Conservation (phyloP, 2,797 vertebrate species). For the Lates japonicus region DNA sequence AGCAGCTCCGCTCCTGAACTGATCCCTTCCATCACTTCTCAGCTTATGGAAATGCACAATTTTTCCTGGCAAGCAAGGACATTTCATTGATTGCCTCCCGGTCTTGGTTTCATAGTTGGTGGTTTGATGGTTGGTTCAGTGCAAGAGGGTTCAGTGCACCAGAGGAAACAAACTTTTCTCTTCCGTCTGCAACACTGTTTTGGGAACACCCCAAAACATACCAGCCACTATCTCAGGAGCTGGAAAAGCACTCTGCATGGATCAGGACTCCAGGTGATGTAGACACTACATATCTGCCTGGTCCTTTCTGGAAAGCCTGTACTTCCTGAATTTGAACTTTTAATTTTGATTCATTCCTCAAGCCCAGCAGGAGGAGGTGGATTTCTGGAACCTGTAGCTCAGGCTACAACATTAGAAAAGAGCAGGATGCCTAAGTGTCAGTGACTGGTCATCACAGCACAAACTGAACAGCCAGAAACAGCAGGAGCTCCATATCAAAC, state of each 20-base stretch:
- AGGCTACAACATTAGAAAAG: slow-evolving; percentile 12
- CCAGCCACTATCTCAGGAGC: slow-evolving; percentile 9
- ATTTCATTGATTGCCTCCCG: slow-evolving; percentile 18
- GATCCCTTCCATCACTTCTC: slow-evolving; percentile 36
- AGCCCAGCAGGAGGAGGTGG: neutral
- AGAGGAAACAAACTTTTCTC: slow-evolving; percentile 58
- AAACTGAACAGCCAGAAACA: slow-evolving; percentile 15
- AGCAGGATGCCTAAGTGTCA: slow-evolving; percentile 37
- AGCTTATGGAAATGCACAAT: slow-evolving; percentile 15
- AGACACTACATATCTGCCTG: neutral
- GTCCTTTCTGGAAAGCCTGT: neutral
- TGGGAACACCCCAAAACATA: neutral
- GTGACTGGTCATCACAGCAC: slow-evolving; percentile 25
- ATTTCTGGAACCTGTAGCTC: slow-evolving; percentile 24
- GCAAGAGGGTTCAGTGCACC: slow-evolving; percentile 18
- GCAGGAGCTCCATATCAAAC: slow-evolving; percentile 2
- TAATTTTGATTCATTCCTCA: slow-evolving; percentile 5
- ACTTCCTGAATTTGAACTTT: neutral
- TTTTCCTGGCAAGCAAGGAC: neutral
- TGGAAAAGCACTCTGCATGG: slow-evolving; percentile 7
- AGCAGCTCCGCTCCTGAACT: slow-evolving; percentile 22
- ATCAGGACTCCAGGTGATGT: slow-evolving; percentile 45
- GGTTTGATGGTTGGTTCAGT: neutral
- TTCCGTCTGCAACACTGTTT: slow-evolving; percentile 16
- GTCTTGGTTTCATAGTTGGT: neutral